Evolutionary conservation across 2,888 invertebrate genomes (phyloP).

Genomic region (Schrankia costaestrigalis): DNA sequence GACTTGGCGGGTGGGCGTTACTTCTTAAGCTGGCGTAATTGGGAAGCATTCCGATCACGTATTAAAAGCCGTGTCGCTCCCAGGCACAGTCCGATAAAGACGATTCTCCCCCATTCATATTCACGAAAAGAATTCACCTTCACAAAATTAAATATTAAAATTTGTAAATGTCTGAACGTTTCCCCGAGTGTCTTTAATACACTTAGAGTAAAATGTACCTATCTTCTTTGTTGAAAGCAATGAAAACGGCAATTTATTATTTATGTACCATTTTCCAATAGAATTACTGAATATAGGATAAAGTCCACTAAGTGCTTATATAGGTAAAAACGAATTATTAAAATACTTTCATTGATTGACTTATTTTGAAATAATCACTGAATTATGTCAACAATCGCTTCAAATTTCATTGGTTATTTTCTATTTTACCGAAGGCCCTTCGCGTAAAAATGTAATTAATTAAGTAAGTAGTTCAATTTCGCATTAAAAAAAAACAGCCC

Average conservation of each 20-base stretch:
- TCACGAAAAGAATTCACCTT: constrained; percentile 47
- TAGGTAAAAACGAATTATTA: too few relatives aligned
- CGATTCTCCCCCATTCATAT: constrained; percentile 57
- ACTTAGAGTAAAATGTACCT: constrained; percentile 25
- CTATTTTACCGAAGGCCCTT: too few relatives aligned
- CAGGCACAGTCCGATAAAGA: constrained; percentile 61
- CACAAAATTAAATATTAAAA: constrained; percentile 40
- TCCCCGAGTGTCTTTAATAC: constrained; percentile 23
- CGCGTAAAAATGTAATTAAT: too few relatives aligned
- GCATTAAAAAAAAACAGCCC: too few relatives aligned
- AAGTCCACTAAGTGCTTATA: too few relatives aligned
- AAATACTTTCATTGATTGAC: too few relatives aligned
- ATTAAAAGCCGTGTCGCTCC: constrained; percentile 63
- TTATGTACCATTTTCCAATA: too few relatives aligned
- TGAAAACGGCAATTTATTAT: constrained; percentile 27
- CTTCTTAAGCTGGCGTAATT: constrained; percentile 56
- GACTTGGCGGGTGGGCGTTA: constrained; percentile 27
- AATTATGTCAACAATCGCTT: too few relatives aligned
- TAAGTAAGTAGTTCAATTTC: too few relatives aligned
- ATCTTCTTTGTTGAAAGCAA: constrained; percentile 25
- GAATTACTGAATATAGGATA: too few relatives aligned
- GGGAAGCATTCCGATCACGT: constrained; percentile 67
- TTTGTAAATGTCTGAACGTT: constrained; percentile 30
- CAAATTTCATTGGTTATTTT: too few relatives aligned
- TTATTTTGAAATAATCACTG: too few relatives aligned